Evolutionary conservation across 2,797 vertebrate species (phyloP).

Genomic region (Aselliscus stoliczkanus): DNA sequence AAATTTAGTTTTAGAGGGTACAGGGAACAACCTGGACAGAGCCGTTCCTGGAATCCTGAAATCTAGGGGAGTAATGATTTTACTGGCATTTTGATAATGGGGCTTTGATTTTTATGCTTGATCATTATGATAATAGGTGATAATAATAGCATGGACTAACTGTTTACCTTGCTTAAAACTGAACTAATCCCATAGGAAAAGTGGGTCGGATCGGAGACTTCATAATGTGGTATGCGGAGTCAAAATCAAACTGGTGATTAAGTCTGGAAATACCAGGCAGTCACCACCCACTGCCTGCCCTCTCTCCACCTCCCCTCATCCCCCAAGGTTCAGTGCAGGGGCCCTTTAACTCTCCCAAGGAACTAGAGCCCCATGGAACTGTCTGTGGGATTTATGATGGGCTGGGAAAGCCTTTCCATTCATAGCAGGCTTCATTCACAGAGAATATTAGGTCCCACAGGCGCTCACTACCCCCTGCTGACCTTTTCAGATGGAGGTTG

Average conservation of each 20-base stretch:
- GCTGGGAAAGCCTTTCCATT: constrained; percentile 42
- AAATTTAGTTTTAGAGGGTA: neutral
- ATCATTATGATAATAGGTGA: neutral
- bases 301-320: no score
- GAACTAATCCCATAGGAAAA: constrained; percentile 5
- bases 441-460: constrained; percentile 35
- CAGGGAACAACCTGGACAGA: neutral
- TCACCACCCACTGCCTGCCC: neutral
- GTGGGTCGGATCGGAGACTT: neutral
- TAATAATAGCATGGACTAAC: neutral
- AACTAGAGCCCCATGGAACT: neutral
- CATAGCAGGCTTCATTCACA: neutral
- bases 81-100: neutral
- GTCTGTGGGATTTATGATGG: neutral
- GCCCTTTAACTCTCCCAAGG: neutral
- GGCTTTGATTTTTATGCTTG: neutral
- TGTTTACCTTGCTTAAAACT: constrained; percentile 21
- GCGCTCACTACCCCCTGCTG: neutral
- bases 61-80: neutral
- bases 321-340: neutral
- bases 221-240: neutral
- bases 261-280: neutral
- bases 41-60: neutral
- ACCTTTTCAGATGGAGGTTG: constrained; percentile 41
- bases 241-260: neutral